phyloP scores from a whole-genome alignment of 2,888 invertebrate species.

The Nomada ferruginata region DNA sequence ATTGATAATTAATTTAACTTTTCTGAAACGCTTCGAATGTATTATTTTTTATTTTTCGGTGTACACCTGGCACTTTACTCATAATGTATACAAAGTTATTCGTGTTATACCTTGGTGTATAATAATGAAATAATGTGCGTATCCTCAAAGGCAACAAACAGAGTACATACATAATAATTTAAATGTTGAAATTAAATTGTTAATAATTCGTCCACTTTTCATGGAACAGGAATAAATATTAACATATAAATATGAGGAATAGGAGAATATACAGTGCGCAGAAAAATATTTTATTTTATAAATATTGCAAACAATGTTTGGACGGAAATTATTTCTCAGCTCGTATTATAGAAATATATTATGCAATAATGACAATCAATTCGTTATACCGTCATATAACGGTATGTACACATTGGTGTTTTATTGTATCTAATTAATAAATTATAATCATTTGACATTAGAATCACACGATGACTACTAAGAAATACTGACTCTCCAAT shows the following conservation, averaged over 20 bases:
- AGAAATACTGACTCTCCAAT: background rate
- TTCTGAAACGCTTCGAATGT: background rate
- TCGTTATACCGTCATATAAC: background rate
- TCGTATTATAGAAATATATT: constrained; percentile 8
- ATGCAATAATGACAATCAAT: background rate
- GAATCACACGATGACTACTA: background rate
- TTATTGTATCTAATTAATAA: background rate
- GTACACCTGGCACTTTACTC: constrained; percentile 9
- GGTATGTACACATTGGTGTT: background rate
- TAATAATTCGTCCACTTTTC: background rate
- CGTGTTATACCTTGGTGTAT: constrained; percentile 3
- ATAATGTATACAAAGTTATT: constrained; percentile 17
- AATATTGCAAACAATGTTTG: constrained; percentile 18
- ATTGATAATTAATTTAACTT: background rate
- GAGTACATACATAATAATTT: background rate
- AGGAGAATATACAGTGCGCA: constrained; percentile 23
- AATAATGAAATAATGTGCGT: background rate
- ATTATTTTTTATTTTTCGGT: constrained; percentile 6
- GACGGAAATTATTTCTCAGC: constrained; percentile 9
- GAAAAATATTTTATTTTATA: constrained; percentile 36
- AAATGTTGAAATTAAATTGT: background rate
- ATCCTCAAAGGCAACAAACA: background rate
- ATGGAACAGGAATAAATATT: background rate
- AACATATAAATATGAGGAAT: background rate
- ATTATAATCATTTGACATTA: too few relatives aligned